These are phyloP conservation scores for Eptesicus fuscus DNA, from an alignment of 2,113 vertebrate species.

Conservation along the genomic window DNA sequence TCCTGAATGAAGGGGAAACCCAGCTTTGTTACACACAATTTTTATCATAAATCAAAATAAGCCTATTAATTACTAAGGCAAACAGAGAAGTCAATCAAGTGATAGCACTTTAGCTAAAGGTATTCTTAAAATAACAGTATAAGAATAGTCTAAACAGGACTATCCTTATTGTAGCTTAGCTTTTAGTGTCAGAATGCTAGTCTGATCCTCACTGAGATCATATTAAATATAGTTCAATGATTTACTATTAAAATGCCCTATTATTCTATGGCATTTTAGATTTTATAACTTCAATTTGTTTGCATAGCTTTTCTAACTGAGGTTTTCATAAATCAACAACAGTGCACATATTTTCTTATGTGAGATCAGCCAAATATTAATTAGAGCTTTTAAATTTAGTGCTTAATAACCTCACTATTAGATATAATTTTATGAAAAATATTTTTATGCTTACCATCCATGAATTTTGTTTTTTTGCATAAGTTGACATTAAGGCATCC, in stretches of 20 bases:
- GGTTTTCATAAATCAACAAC: not conserved
- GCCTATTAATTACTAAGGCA: not conserved
- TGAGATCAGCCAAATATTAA: not conserved
- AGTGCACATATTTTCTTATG: not conserved
- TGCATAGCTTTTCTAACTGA: not conserved
- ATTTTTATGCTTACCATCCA: not conserved
- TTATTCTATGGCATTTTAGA: not conserved
- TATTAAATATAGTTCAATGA: not conserved
- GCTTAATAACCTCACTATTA: not conserved
- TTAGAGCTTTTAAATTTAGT: not conserved
- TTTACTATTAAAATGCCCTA: not conserved
- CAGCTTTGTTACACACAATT: not conserved
- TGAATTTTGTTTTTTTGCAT: not conserved
- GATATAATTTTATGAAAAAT: not conserved
- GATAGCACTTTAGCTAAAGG: not conserved
- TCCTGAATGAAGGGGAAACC: not conserved
- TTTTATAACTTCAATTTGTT: not conserved
- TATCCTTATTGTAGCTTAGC: not conserved
- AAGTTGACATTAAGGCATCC: not conserved
- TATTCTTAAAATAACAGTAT: not conserved
- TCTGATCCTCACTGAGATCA: not conserved
- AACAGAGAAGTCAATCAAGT: not conserved
- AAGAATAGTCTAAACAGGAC: not conserved
- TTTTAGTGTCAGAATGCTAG: not conserved
- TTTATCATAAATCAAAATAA: not conserved